Evolutionary conservation across 2,888 invertebrate genomes (phyloP), one percentile per base, ranked within the genome.

Genomic region (Drosophila colorata): DNA sequence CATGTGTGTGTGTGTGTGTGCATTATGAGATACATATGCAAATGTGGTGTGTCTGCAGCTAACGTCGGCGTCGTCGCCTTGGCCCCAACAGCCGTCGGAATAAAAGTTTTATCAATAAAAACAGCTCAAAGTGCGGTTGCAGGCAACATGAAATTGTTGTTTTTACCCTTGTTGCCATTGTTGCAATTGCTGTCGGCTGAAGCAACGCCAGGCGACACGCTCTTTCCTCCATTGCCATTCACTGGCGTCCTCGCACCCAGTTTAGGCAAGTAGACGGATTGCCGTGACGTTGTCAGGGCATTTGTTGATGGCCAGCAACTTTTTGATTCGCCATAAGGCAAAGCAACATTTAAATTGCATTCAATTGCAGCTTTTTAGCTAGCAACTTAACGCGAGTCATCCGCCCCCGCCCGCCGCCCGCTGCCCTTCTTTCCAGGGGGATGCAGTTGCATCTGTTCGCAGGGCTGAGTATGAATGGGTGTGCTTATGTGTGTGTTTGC

Each of bases 71-170:
- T 57, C 46, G 49, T 76, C 56, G 77, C 87, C 82, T 82, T 88
- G 87, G 80, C 84, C 64, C 51, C 55, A 40, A 35, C 72, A 58
- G 57, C 11, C 67, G 56, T 52, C 64, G 44, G 52, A 57, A 35
- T 47, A 41, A 88, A 82, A 88, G 82, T 82, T 82, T 88, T 82
- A 86, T 82, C 82, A 82, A 82, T 86, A 82, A 88, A 79, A 82
- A 86, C 57, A 53, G 77, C 60, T 86, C 41, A 18, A 35, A 75
- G 71, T 67, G 65, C 69, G 63, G 71, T 59, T 63, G 71, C 51
- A 65, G 73, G 73, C 69, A 80, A 69, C 69, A 31, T 63, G 20
- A 8, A 14, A 55, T 61, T 57, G 53, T 35, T 41, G 35, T 58
- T 72, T 38, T 47, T 37, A 25, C 16, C 61, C 51, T 35, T 49